phyloP scores from a whole-genome alignment of 2,113 vertebrate genomes.

The Paracanthobrama guichenoti region DNA sequence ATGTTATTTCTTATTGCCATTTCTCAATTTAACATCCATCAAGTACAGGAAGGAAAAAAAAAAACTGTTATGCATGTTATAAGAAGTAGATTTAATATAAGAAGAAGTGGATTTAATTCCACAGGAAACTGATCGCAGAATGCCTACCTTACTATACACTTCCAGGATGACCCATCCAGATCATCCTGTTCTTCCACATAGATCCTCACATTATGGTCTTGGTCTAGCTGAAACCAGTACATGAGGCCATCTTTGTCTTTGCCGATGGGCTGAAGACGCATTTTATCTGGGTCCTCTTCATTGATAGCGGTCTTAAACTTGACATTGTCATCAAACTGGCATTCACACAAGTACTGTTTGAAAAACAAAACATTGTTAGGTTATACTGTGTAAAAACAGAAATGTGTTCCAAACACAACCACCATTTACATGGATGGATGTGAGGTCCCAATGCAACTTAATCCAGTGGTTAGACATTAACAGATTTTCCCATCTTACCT shows the following conservation, averaged over 20 bases:
- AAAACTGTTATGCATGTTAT: not conserved
- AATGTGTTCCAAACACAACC: not conserved
- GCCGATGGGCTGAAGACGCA: constrained; percentile 96
- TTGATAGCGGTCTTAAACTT: constrained; percentile 98
- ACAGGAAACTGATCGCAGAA: not conserved
- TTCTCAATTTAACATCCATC: not conserved
- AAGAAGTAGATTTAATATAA: not conserved
- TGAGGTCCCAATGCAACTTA: not conserved
- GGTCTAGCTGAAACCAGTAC: constrained; percentile 98
- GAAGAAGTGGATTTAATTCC: not conserved
- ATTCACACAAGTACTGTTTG: constrained; percentile 91
- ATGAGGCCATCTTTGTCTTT: constrained; percentile 94
- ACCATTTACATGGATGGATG: not conserved
- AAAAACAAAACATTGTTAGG: not conserved
- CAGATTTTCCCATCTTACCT: constrained; percentile 74
- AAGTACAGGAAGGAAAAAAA: not conserved
- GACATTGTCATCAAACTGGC: constrained; percentile 97
- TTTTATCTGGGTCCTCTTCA: constrained; percentile 93
- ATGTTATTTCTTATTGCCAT: not conserved
- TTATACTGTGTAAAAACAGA: not conserved
- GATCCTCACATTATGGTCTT: constrained; percentile 91
- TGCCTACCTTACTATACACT: constrained; percentile 90
- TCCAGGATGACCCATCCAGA: constrained; percentile 91
- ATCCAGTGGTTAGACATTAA: not conserved
- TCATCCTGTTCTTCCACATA: constrained; percentile 98